Evolutionary conservation across 2,797 vertebrate species (phyloP).

Genomic region (Hyperoplus immaculatus): DNA sequence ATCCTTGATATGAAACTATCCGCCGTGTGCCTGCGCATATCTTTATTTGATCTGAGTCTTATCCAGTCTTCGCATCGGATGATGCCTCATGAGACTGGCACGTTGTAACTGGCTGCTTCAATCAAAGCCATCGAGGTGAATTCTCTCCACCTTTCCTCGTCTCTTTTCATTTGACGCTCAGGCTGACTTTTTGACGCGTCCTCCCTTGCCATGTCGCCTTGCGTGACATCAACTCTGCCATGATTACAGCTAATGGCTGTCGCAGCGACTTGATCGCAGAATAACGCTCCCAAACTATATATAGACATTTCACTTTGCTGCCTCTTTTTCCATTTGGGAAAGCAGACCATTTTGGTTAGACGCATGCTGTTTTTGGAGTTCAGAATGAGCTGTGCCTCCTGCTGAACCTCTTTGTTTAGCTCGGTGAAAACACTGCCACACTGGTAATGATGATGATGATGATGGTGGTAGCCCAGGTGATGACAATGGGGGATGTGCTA

Average conservation of each 20-base stretch:
- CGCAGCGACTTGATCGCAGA: slow-evolving; percentile 50
- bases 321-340: slow-evolving; percentile 40
- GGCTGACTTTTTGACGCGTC: slow-evolving; percentile 75
- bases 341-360: slow-evolving; percentile 46
- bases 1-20: slow-evolving; percentile 64
- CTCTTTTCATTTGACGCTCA: slow-evolving; percentile 58
- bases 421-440: background rate
- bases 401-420: background rate
- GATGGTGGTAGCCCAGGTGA: slow-evolving; percentile 21
- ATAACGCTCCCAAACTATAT: slow-evolving; percentile 61
- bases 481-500: slow-evolving; percentile 28
- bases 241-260: slow-evolving; percentile 84
- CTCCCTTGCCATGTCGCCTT: slow-evolving; percentile 80
- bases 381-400: slow-evolving; percentile 53
- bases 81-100: slow-evolving; percentile 60
- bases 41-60: slow-evolving; percentile 66
- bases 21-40: slow-evolving; percentile 57
- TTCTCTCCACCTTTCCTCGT: slow-evolving; percentile 13
- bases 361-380: slow-evolving; percentile 25
- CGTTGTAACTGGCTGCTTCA: slow-evolving; percentile 68
- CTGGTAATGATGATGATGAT: slow-evolving; percentile 31
- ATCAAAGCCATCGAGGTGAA: slow-evolving; percentile 53
- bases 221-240: slow-evolving; percentile 75
- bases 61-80: slow-evolving; percentile 57
- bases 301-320: slow-evolving; percentile 59